Evolutionary conservation across 2,797 vertebrate genomes (phyloP).

Genomic region (Mus minutoides): DNA sequence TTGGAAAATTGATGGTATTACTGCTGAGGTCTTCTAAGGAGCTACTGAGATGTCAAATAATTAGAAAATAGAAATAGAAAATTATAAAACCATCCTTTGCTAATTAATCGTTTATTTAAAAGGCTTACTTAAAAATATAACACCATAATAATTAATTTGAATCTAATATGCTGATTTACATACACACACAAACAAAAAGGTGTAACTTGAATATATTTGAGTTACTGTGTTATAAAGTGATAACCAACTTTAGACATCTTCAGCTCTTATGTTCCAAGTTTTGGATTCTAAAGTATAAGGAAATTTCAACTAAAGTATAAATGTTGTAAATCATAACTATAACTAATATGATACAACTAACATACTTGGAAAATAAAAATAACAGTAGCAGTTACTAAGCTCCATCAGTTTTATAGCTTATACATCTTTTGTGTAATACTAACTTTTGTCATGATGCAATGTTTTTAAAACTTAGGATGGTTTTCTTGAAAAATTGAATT

Average conservation of each 20-base stretch:
- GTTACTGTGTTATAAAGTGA: conserved; percentile 48
- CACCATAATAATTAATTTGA: conserved; percentile 61
- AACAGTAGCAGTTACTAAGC: conserved; percentile 41
- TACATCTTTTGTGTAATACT: conserved; percentile 37
- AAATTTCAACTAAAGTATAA: conserved; percentile 63
- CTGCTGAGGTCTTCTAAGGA: neutral
- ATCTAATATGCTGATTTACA: neutral
- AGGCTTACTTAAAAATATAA: conserved; percentile 54
- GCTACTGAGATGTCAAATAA: conserved; percentile 46
- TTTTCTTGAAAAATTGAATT: conserved; percentile 96
- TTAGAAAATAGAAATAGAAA: conserved; percentile 53
- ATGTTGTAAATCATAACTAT: conserved; percentile 26
- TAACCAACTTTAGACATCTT: conserved; percentile 58
- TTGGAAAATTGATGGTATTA: conserved; percentile 19
- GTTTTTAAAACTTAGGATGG: conserved; percentile 91
- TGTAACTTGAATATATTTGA: conserved; percentile 63
- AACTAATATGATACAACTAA: neutral
- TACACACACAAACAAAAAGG: neutral
- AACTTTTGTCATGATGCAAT: conserved; percentile 60
- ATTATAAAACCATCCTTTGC: conserved; percentile 14
- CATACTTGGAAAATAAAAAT: conserved; percentile 21
- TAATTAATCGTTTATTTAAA: conserved; percentile 15
- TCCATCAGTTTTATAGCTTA: conserved; percentile 43
- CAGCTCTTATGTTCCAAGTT: conserved; percentile 47
- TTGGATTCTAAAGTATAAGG: neutral